Percentiles rank a stretch among this genome's conserved stretches.
Evolutionary conservation across 1,140 invertebrate species (phyloP).

Genomic region (Leucophenga varia): DNA sequence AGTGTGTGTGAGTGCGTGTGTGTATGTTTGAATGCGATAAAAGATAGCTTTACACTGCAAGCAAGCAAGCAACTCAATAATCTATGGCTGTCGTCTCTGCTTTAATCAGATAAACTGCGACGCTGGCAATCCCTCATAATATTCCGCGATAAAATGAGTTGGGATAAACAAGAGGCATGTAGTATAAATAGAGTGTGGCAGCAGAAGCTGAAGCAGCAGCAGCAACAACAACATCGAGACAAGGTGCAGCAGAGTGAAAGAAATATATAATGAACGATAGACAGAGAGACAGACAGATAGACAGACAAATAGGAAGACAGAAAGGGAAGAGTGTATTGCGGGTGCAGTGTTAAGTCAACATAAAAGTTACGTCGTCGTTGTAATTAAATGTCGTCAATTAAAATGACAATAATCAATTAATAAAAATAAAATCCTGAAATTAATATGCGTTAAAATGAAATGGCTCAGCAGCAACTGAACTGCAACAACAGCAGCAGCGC

Average conservation of each 20-base stretch:
- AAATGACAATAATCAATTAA: slow-evolving; percentile 56
- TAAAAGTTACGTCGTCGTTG: slow-evolving; percentile 24
- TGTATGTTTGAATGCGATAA: not conserved
- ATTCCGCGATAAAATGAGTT: slow-evolving; percentile 56
- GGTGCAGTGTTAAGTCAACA: slow-evolving; percentile 14
- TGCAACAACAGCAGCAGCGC: slow-evolving; percentile 14
- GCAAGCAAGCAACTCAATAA: too few relatives aligned
- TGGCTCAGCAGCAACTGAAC: slow-evolving; percentile 21
- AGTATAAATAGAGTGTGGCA: too few relatives aligned
- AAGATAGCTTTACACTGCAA: too few relatives aligned
- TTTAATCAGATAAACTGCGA: slow-evolving; percentile 5
- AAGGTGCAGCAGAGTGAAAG: slow-evolving; percentile 8
- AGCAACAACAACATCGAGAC: too few relatives aligned
- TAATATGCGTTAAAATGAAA: slow-evolving; percentile 55
- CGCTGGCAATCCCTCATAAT: slow-evolving; percentile 54
- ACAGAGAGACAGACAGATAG: not conserved
- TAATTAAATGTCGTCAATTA: slow-evolving; percentile 57
- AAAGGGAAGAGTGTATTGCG: slow-evolving; percentile 2
- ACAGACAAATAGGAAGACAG: not conserved
- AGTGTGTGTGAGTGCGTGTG: not conserved
- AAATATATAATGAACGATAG: slow-evolving; percentile 4
- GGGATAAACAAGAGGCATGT: slow-evolving; percentile 26
- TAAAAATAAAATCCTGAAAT: slow-evolving; percentile 55
- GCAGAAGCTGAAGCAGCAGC: too few relatives aligned
- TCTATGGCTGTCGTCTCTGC: not conserved